These are phyloP conservation scores for Mactromeris polynyma DNA, from an alignment of 2,888 invertebrate genomes.

Conservation along the genomic window DNA sequence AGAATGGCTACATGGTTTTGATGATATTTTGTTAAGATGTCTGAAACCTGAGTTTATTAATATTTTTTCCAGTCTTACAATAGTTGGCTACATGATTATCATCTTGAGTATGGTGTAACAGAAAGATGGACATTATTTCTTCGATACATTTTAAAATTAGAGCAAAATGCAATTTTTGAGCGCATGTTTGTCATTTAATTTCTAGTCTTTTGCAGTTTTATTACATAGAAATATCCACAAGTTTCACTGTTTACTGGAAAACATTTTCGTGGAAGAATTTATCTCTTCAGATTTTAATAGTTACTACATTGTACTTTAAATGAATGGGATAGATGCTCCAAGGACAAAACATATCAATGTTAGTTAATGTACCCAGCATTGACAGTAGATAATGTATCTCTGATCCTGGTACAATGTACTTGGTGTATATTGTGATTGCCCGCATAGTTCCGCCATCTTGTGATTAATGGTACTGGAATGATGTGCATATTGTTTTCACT, in stretches of 20 bases:
- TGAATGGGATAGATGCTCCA: background rate
- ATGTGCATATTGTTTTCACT: too few species aligned
- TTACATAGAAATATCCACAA: background rate
- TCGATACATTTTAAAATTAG: background rate
- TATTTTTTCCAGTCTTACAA: background rate
- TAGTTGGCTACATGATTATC: background rate
- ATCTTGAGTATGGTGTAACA: background rate
- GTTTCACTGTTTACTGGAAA: background rate
- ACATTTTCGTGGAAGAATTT: background rate
- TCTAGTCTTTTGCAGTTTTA: slow-evolving; percentile 3
- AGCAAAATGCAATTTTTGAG: background rate
- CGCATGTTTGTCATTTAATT: background rate
- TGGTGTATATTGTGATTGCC: background rate
- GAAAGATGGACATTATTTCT: background rate
- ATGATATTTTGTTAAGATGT: slow-evolving; percentile 1
- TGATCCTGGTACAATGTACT: background rate
- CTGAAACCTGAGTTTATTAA: background rate
- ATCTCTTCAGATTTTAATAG: background rate
- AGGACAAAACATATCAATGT: background rate
- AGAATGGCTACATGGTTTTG: background rate
- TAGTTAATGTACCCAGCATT: background rate
- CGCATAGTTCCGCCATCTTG: background rate
- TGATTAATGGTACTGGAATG: too few species aligned
- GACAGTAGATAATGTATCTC: background rate
- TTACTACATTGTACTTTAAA: background rate